These are phyloP conservation scores for Unio pictorum DNA, from an alignment of 2,888 invertebrate species.

Conservation along the genomic window DNA sequence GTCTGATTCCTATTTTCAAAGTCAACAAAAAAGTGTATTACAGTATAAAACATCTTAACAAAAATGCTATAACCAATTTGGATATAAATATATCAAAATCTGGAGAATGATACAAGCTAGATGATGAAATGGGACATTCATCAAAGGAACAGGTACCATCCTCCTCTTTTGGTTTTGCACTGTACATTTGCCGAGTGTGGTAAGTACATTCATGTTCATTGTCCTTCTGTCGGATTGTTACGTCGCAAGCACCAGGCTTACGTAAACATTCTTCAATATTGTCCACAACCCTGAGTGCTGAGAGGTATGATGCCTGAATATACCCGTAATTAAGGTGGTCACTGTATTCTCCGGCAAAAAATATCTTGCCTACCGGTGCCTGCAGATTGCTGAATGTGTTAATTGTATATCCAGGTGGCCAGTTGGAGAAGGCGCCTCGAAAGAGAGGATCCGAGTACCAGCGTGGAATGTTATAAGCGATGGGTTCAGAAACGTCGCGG, in stretches of 20 bases:
- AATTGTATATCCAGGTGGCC: conserved; percentile 18
- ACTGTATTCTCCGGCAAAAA: conserved; percentile 32
- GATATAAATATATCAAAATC: too few species aligned
- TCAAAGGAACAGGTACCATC: too few species aligned
- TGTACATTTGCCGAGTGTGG: too few species aligned
- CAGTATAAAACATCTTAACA: too few species aligned
- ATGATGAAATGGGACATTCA: too few species aligned
- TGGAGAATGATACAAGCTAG: too few species aligned
- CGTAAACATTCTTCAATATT: neutral
- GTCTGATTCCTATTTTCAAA: too few species aligned
- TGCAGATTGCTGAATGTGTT: conserved; percentile 11
- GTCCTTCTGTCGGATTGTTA: neutral
- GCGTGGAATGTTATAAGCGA: conserved; percentile 12
- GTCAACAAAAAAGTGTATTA: too few species aligned
- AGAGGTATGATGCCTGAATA: conserved; percentile 19
- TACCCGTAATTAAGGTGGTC: conserved; percentile 18
- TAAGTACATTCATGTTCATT: too few species aligned
- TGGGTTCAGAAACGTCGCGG: conserved; percentile 4
- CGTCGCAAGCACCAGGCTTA: neutral
- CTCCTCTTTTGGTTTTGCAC: too few species aligned
- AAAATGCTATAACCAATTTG: too few species aligned
- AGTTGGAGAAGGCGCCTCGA: conserved; percentile 22
- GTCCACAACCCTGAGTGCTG: conserved; percentile 1
- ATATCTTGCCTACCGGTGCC: conserved; percentile 21
- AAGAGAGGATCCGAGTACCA: conserved; percentile 21